Base-by-base conservation (phyloP, 1,140 invertebrate species). In the Hypsibius dujardini region DNA sequence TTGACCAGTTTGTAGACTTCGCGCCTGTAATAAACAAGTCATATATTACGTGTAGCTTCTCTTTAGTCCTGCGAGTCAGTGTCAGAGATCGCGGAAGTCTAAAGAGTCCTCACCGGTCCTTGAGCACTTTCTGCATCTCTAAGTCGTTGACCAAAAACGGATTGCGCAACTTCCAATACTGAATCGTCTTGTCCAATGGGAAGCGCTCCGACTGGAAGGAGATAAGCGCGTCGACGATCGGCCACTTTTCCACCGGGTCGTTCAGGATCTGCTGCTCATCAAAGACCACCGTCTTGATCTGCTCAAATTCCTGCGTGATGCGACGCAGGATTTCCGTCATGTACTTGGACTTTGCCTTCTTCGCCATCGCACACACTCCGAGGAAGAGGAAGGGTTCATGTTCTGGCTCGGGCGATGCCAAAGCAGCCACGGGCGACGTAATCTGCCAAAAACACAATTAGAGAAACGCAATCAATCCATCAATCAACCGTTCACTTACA, bases 81-180 rank as follows among this genome's bases (percentile, higher is more conserved):
- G 28, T 28, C 28, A 28, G 28, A 28, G 28, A 28, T 28, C 28
- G 28, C 28, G 28, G 28, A 28, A 28, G 28, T 28, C 28, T 28
- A 28, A 28, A 28, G 28, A 28, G 69, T 56, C 7, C 50, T 56
- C 70, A 76, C 73, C 74, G 69, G 76, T 84, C 88, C 82, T 93
- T 90, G 72, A 99, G 89, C 78, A 94, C 91, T 82, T 93, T 97
- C 79, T 99, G 96, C 87, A 95, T 95, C 75, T 93, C 89, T 72
- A 99, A 84, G 83, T 99, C 95, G 80, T 99, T 99, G 71, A 99
- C 91, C 71, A 97, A 88, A 79, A 95, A 98, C 0, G 95, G 95
- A 79, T 93, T 90, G 71, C 92, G 83, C 69, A 97, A 82, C 77
- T 90, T 88, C 47, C 92, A 88, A 82, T 99, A 99, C 76, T 88